Evolutionary conservation across 1,140 invertebrate species (phyloP), one percentile per base, ranked within the genome.

Genomic region (Drosophila triauraria): DNA sequence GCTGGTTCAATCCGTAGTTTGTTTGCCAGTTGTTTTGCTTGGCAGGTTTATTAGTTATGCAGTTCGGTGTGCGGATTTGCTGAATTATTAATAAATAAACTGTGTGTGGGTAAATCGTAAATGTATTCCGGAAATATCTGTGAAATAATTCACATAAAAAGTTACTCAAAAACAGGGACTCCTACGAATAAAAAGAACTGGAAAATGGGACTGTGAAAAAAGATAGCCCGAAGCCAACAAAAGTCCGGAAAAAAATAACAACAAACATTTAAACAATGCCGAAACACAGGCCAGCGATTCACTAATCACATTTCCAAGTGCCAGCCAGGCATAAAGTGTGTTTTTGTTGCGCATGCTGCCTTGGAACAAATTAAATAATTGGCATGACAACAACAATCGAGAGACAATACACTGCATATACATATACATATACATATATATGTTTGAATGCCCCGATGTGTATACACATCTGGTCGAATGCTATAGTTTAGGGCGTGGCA

Each of bases 21-120:
- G 57, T 75, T 75, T 65, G 65, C 35, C 57, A 46, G 57, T 67
- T 47, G 63, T 67, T 67, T 63, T 62, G 58, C 63, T 47, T 82
- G 83, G 85, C 85, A 81, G 84, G 64, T 88, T 90, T 88, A 88
- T 90, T 90, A 84, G 78, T 78, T 84, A 88, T 88, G 84, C 85
- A 87, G 76, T 83, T 74, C 71, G 76, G 58, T 70, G 80, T 70
- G 53, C 69, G 32, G 32, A 46, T 53, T 58, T 59, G 12, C 25
- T 90, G 85, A 90, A 85, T 88, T 84, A 88, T 88, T 88, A 90
- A 84, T 90, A 80, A 78, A 67, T 69, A 68, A 63, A 56, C 68
- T 63, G 61, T 48, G 46, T 40, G 38, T 17, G 27, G 27, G n/a
- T 32, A 43, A 48, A 42, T 50, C 9, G 20, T 38, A 68, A 46